Base-by-base conservation (phyloP, 2,888 invertebrate species). In the Eupithecia insigniata region DNA sequence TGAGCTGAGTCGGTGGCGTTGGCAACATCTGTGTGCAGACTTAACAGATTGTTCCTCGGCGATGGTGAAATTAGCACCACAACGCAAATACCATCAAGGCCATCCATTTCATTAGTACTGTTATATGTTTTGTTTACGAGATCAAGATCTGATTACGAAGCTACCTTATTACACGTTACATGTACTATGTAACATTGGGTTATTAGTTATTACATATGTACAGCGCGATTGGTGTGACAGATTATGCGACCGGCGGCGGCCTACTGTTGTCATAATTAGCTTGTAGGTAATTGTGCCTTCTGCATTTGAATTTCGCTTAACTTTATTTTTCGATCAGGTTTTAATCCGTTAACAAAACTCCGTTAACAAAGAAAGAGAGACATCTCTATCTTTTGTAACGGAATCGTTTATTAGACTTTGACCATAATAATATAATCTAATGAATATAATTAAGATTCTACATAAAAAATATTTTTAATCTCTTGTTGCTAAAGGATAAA, bases 191-290 rank as follows among this genome's bases (percentile, higher is more conserved):
- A 68, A 72, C 60, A 3, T 12, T 65, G 46, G 43, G 68, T 68
- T 60, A 71, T 72, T 72, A 69, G 26, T 14, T 66, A 36, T 14
- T 66, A 51, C 30, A 46, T 67, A n/a, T n/a, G n/a, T n/a, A n/a
- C n/a, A 36, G 62, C 18, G 34, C 71, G 58, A 60, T 30, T 18
- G 30, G 28, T 60, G 61, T 66, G 66, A 70, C 70, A 66, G 70
- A 70, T 70, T 70, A 70, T 69, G 62, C 46, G 70, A 70, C n/a
- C 30, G 30, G n/a, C n/a, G n/a, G n/a, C n/a, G n/a, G 55, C 55
- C 60, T 7, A 60, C 60, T 30, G 60, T 58, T 7, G 26, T 34
- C 67, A 60, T 67, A 67, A 67, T 67, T n/a, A 28, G 36, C 2
- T 18, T 1, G 28, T 16, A 0, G 22, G 22, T 14, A 51, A 22